Base-by-base conservation (phyloP, 2,888 invertebrate species). In the Drosophila tripunctata region DNA sequence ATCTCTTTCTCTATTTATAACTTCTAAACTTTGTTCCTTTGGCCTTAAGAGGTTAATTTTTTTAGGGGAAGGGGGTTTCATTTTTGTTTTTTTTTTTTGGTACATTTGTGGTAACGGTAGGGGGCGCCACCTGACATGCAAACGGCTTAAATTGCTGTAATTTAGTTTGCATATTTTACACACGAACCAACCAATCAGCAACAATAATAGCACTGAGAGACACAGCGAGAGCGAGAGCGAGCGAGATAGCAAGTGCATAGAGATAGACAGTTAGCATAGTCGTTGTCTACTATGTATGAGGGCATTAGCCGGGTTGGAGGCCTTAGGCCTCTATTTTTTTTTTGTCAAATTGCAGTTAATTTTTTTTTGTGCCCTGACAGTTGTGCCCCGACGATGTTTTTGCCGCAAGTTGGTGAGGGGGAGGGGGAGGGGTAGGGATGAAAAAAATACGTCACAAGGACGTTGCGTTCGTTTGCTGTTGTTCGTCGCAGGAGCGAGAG, bases 111-210 rank as follows among this genome's bases (percentile, higher is more conserved):
- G 3, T 17, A 40, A 27, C 40, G 22, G 74, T 40, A 63, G 62
- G 69, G 72, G 74, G 60, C 60, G 69, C 68, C 69, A 74, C 75
- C 75, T 60, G 68, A 54, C 69, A 51, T 69, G 52, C 69, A 67
- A 75, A 67, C 61, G 71, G 68, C 50, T 75, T 76, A 68, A 75
- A 76, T 76, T 75, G 73, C 77, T 63, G 75, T 75, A 75, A 75
- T 76, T 76, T 75, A 58, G 69, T 75, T 76, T 75, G 77, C 73
- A 75, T 75, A 76, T 75, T 76, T 76, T 75, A 67, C 63, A 56
- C 65, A 38, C 48, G 35, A 48, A 36, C 24, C 52, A 40, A 56
- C 71, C 64, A 65, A 74, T 61, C 67, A 62, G 72, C 60, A 69
- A 58, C 51, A 65, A 64, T 31, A 45, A 36, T 27, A 40, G 24